Evolutionary conservation across 2,797 vertebrate species (phyloP).

Genomic region (Micromesistius poutassou): DNA sequence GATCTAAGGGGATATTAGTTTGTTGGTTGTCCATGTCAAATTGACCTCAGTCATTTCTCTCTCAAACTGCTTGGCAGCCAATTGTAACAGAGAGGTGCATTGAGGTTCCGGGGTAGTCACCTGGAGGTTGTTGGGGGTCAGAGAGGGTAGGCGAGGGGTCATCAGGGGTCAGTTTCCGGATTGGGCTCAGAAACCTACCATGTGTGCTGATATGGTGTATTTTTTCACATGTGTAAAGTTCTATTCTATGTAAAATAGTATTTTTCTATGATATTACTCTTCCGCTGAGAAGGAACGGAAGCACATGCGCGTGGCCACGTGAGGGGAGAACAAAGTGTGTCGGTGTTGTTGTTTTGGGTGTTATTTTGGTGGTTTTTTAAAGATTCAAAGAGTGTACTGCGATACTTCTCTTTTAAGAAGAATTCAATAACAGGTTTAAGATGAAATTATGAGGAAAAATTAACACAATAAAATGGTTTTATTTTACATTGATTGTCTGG

Average conservation of each 20-base stretch:
- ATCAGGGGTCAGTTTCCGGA: conserved; percentile 30
- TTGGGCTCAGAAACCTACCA: conserved; percentile 42
- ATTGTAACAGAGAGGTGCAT: no score
- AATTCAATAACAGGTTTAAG: conserved; percentile 52
- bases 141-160: background rate
- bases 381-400: conserved; percentile 74
- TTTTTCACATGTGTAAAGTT: conserved; percentile 92
- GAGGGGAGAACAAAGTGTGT: conserved; percentile 62
- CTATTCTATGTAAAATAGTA: conserved; percentile 94
- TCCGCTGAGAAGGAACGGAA: conserved; percentile 48
- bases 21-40: no score
- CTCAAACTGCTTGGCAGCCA: no score
- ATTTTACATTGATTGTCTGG: conserved; percentile 35
- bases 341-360: conserved; percentile 75
- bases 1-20: background rate
- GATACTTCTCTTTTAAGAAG: conserved; percentile 76
- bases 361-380: conserved; percentile 75
- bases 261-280: conserved; percentile 85
- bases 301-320: background rate
- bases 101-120: background rate
- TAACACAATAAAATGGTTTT: conserved; percentile 53
- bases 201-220: conserved; percentile 65
- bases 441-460: conserved; percentile 52
- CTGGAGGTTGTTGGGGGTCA: background rate
- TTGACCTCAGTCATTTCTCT: no score